phyloP scores from a whole-genome alignment of 2,113 vertebrate species.

The Anhinga rufa region DNA sequence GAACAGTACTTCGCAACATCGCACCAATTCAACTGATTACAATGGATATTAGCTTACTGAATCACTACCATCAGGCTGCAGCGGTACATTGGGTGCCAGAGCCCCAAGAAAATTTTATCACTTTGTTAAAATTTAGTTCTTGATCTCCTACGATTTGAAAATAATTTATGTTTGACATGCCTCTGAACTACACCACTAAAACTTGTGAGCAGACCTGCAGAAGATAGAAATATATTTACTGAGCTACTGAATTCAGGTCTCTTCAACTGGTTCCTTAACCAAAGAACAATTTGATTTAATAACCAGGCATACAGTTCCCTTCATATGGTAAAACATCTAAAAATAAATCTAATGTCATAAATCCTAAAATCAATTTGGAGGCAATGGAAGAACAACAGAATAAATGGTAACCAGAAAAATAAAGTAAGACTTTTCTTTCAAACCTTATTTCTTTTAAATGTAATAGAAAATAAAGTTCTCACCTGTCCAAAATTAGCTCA shows the following conservation, averaged over 20 bases:
- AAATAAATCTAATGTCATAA: background rate
- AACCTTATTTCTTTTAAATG: background rate
- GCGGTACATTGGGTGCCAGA: background rate
- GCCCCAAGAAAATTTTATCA: background rate
- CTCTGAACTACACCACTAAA: background rate
- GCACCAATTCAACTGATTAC: constrained; percentile 32
- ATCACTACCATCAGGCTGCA: constrained; percentile 4
- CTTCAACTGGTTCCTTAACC: background rate
- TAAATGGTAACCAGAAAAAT: background rate
- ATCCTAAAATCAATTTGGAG: background rate
- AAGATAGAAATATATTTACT: background rate
- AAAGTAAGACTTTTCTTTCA: background rate
- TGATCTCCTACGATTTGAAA: background rate
- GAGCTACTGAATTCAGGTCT: background rate
- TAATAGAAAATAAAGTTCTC: background rate
- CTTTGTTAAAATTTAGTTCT: constrained; percentile 21
- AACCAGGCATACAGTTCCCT: background rate
- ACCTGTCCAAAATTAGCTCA: background rate
- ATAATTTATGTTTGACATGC: background rate
- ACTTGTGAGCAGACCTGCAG: background rate
- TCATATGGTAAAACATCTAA: background rate
- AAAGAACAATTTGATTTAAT: background rate
- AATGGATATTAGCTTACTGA: constrained; percentile 40
- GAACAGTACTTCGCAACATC: constrained; percentile 7
- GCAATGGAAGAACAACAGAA: background rate